Conservation (phyloP, 2,888 invertebrate species). For the Parochlus steinenii region DNA sequence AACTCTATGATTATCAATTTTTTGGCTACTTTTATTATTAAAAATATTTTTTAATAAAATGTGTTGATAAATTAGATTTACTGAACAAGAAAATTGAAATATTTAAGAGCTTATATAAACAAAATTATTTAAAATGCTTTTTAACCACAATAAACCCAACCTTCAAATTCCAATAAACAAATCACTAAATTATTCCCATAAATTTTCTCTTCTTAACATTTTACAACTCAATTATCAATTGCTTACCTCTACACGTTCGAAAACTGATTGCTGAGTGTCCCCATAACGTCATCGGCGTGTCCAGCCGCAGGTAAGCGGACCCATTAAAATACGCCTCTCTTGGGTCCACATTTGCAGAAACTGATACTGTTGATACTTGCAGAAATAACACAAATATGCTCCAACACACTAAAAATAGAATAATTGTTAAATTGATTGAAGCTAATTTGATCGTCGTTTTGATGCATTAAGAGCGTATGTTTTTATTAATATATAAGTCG, state of each 20-base stretch:
- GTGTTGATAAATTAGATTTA: no score
- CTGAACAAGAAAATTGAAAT: no score
- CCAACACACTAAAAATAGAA: conserved; percentile 1
- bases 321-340: conserved; percentile 76
- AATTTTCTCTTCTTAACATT: background rate
- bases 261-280: conserved; percentile 70
- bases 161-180: conserved; percentile 1
- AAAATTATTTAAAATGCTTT: background rate
- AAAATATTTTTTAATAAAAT: no score
- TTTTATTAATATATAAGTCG: no score
- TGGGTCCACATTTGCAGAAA: conserved; percentile 34
- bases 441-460: no score
- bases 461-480: no score
- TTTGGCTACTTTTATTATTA: no score
- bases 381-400: conserved; percentile 5
- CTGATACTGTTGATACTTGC: conserved; percentile 6
- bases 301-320: conserved; percentile 54
- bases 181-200: background rate
- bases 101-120: no score
- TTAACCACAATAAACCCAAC: conserved; percentile 10
- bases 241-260: conserved; percentile 58
- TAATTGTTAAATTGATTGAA: no score
- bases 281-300: conserved; percentile 57
- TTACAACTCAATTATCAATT: background rate
- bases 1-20: no score